Conservation (phyloP, 2,888 invertebrate genomes). For the Tetragonula carbonaria region DNA sequence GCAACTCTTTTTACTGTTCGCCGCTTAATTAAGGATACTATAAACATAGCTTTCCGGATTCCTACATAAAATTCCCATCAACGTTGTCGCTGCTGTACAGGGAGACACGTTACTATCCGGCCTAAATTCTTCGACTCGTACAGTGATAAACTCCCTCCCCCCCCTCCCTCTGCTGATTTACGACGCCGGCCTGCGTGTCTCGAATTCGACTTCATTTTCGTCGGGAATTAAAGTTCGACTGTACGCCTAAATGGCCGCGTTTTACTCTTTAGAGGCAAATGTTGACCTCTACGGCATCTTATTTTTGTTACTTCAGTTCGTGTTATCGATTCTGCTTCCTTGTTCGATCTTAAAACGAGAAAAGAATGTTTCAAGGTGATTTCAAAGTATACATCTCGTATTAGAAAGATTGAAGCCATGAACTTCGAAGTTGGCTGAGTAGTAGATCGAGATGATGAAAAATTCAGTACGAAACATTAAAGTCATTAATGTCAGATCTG, state of each 20-base stretch:
- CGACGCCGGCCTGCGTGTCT: neutral
- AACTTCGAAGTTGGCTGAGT: too few species aligned
- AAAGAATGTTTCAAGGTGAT: neutral
- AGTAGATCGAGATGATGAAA: too few species aligned
- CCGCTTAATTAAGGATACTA: slow-evolving; percentile 9
- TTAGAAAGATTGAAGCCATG: too few species aligned
- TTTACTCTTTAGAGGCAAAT: neutral
- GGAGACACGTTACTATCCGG: neutral
- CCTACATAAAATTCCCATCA: slow-evolving; percentile 30
- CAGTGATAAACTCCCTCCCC: slow-evolving; percentile 18
- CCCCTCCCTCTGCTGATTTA: neutral
- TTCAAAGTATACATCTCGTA: neutral
- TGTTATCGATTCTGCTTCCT: neutral
- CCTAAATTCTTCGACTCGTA: slow-evolving; percentile 13
- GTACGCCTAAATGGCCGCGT: neutral
- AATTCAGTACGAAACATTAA: too few species aligned
- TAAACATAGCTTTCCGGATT: neutral
- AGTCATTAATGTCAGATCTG: too few species aligned
- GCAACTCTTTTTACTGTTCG: neutral
- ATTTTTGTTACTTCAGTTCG: neutral
- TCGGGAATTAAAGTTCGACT: slow-evolving; percentile 5
- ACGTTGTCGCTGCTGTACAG: too few species aligned
- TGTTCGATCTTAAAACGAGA: neutral
- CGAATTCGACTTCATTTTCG: slow-evolving; percentile 40
- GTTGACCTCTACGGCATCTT: neutral